Evolutionary conservation across 2,888 invertebrate genomes (phyloP).

Genomic region (Sphecodes monilicornis): DNA sequence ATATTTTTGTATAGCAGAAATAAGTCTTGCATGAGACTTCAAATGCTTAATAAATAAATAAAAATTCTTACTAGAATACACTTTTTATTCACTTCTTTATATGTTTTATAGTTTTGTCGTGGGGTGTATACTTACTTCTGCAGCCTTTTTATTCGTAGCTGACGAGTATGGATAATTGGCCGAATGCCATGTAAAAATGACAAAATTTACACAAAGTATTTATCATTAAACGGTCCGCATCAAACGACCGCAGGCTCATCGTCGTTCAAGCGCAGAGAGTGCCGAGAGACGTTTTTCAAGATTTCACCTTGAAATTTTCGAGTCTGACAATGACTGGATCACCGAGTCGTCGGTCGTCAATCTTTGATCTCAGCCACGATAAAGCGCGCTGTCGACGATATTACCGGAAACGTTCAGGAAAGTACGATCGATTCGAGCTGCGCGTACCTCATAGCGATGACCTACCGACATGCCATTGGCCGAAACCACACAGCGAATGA

Average conservation of each 20-base stretch:
- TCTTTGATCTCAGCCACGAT: slow-evolving; percentile 41
- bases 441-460: slow-evolving; percentile 48
- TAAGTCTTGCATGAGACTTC: too few species aligned
- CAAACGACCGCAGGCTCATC: neutral
- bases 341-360: slow-evolving; percentile 12
- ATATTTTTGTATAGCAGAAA: too few species aligned
- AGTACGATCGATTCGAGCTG: slow-evolving; percentile 63
- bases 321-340: neutral
- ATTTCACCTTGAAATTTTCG: neutral
- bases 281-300: neutral
- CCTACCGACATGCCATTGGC: slow-evolving; percentile 46
- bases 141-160: too few species aligned
- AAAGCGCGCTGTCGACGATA: slow-evolving; percentile 38
- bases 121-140: too few species aligned
- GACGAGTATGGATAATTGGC: too few species aligned
- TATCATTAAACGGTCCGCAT: neutral
- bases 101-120: too few species aligned
- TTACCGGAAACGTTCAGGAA: slow-evolving; percentile 61
- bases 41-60: too few species aligned
- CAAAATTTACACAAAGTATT: neutral
- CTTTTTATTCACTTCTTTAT: too few species aligned
- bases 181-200: neutral
- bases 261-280: neutral
- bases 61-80: too few species aligned
- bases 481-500: slow-evolving; percentile 20